These are phyloP conservation scores for Platysteira castanea DNA, from an alignment of 2,113 vertebrate genomes.

Conservation along the genomic window DNA sequence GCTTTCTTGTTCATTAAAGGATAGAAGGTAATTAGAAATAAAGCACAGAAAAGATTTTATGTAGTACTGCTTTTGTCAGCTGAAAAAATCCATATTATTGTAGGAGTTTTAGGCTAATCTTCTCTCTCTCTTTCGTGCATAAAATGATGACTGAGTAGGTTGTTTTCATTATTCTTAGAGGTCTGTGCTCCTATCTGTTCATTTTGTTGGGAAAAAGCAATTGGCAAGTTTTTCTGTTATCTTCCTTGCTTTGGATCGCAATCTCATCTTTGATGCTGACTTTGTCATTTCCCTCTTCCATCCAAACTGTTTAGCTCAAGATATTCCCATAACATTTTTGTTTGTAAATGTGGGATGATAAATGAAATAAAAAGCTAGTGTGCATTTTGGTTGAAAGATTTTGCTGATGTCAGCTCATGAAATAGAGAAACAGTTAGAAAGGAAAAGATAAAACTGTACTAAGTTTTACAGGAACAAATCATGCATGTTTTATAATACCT, in stretches of 20 bases:
- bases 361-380: conserved; percentile 31
- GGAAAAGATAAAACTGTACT: background rate
- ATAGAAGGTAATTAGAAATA: conserved; percentile 62
- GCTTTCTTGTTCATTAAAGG: conserved; percentile 52
- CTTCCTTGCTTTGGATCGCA: background rate
- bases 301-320: background rate
- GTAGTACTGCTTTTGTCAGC: conserved; percentile 57
- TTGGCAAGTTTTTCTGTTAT: background rate
- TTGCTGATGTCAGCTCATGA: conserved; percentile 5
- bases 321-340: conserved; percentile 2
- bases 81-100: conserved; percentile 57
- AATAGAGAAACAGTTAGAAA: background rate
- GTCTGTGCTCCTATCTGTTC: conserved; percentile 30
- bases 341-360: conserved; percentile 1
- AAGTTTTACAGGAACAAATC: background rate
- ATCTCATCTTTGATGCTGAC: conserved; percentile 26
- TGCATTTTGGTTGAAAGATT: conserved; percentile 21
- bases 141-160: conserved; percentile 55
- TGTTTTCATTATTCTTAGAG: conserved; percentile 53
- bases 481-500: background rate
- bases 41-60: conserved; percentile 33
- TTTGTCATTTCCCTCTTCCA: background rate
- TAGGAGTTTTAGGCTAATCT: conserved; percentile 44
- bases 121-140: conserved; percentile 39
- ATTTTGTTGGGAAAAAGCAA: conserved; percentile 52